These are phyloP conservation scores for Patagioenas fasciata DNA, from an alignment of 2,113 vertebrate species.

Conservation along the genomic window DNA sequence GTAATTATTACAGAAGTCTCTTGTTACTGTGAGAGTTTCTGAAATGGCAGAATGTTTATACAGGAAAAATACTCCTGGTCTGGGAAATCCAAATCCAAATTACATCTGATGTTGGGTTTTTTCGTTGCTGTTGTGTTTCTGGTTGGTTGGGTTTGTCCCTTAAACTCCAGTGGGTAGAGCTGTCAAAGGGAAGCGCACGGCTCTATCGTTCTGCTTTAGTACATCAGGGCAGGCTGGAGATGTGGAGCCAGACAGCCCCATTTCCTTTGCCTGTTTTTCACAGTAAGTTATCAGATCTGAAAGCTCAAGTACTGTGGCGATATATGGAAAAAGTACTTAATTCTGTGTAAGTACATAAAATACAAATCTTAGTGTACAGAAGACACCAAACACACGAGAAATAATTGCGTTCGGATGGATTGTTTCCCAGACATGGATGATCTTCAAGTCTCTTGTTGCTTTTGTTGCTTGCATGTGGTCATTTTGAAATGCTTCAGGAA, in stretches of 20 bases:
- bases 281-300: not conserved
- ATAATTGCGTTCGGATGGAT: not conserved
- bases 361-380: not conserved
- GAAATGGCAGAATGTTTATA: not conserved
- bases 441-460: not conserved
- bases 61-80: not conserved
- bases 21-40: not conserved
- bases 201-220: not conserved
- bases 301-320: not conserved
- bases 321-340: not conserved
- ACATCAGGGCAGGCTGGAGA: not conserved
- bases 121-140: not conserved
- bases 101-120: not conserved
- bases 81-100: not conserved
- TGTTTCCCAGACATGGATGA: not conserved
- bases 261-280: not conserved
- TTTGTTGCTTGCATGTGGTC: not conserved
- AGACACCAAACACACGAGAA: not conserved
- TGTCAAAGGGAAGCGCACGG: not conserved
- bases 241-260: not conserved
- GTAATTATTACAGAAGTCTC: not conserved
- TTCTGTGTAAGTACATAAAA: not conserved
- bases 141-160: not conserved
- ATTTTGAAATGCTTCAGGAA: not conserved
- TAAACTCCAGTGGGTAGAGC: not conserved